Evolutionary conservation across 2,797 vertebrate genomes (phyloP), one percentile per base, ranked within the genome.

Genomic region (Eulemur rubriventer): DNA sequence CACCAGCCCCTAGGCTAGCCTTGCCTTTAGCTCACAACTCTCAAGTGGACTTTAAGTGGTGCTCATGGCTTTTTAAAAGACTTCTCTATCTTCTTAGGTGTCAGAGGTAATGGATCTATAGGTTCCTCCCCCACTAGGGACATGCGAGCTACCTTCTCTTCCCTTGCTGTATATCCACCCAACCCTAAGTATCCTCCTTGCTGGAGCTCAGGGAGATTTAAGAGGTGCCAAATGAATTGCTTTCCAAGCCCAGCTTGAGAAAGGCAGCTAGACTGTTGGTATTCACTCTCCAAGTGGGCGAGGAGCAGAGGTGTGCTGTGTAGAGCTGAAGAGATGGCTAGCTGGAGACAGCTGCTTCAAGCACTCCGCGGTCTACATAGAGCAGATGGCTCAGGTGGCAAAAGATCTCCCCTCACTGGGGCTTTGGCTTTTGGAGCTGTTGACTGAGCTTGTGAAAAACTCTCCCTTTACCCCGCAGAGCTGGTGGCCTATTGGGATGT

Each of bases 81-180:
- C 80, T 91, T 87, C 84, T 97, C 95, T 96, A 92, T 95, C 94
- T 92, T 97, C 93, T 79, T 52, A 95, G 81, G 80, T 97, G 96
- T 73, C 96, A 96, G 80, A 96, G 84, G 13, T 96, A 97, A 97
- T 97, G 91, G 93, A 92, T 96, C 97, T 97, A 22, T 76, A 79
- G 6, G 48, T 97, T 97, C 81, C 78, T 95, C 69, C 70, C 89
- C 59, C 59, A 73, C 11, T 24, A 65, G 92, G 5, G 57, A 80
- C 28, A 88, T 52, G 85, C 0, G 52, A 94, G 48, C 75, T 96
- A 67, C 30, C 57, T 96, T 97, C 59, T 35, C 57, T 76, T 86
- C 48, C 20, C 52, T 16, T 14, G 65, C 70, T 95, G 73, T 46
- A 26, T 1, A 0, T 87, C 61, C 1, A 86, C 86, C 86, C 88